These are phyloP conservation scores for Oreohelix idahoensis DNA, from an alignment of 1,140 invertebrate species.

Conservation along the genomic window DNA sequence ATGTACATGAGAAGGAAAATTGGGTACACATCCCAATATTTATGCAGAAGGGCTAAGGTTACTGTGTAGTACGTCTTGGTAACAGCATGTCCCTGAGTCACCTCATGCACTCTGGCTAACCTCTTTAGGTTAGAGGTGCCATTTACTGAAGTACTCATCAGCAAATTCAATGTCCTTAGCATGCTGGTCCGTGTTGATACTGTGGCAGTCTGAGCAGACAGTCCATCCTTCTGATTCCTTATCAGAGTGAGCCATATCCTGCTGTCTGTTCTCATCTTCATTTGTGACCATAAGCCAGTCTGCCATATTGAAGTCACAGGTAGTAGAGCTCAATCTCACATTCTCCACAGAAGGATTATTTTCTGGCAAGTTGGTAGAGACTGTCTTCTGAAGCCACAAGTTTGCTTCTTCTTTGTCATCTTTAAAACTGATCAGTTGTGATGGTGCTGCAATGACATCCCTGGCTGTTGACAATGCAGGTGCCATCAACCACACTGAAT, in stretches of 20 bases:
- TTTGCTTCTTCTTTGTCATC: conserved; percentile 16
- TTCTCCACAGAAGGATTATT: background rate
- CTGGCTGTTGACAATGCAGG: background rate
- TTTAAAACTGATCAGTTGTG: background rate
- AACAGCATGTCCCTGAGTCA: too few species aligned
- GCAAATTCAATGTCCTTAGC: conserved; percentile 19
- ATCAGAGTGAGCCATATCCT: background rate
- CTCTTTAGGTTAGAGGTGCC: conserved; percentile 3
- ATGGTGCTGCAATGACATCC: background rate
- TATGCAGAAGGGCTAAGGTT: too few species aligned
- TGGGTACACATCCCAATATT: too few species aligned
- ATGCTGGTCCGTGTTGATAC: background rate
- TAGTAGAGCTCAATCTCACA: background rate
- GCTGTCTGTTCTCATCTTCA: background rate
- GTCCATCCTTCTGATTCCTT: conserved; percentile 36
- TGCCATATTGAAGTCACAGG: background rate
- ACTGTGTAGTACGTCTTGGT: too few species aligned
- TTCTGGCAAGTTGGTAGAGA: background rate
- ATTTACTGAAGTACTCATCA: conserved; percentile 29
- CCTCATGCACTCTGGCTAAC: too few species aligned
- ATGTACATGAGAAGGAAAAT: too few species aligned
- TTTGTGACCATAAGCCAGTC: conserved; percentile 26
- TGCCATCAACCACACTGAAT: background rate
- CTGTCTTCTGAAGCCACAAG: conserved; percentile 16
- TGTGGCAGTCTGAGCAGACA: conserved; percentile 6